Evolutionary conservation across 2,888 invertebrate species (phyloP).

Genomic region (Molorchus minor): DNA sequence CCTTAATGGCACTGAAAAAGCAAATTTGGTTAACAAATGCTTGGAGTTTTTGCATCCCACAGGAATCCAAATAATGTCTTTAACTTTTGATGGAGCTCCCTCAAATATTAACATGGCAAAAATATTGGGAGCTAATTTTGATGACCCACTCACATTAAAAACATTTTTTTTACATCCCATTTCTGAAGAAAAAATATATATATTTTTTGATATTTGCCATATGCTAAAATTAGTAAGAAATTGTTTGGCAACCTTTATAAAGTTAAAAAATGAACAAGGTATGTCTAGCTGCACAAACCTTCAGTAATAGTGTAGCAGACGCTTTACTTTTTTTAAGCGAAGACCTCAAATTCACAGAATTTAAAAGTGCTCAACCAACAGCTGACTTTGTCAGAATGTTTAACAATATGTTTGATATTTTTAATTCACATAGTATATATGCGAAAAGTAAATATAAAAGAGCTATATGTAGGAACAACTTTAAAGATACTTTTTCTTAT

Average conservation of each 20-base stretch:
- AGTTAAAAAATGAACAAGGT: conserved; percentile 31
- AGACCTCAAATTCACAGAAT: conserved; percentile 12
- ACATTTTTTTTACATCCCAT: conserved; percentile 38
- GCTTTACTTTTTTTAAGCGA: conserved; percentile 18
- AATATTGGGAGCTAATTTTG: neutral
- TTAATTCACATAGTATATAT: conserved; percentile 14
- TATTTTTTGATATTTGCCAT: conserved; percentile 44
- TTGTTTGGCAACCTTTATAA: conserved; percentile 33
- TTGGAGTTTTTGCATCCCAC: neutral
- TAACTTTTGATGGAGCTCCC: neutral
- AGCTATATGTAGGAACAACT: conserved; percentile 2
- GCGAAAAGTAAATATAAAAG: conserved; percentile 8
- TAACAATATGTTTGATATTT: conserved; percentile 28
- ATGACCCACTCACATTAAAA: neutral
- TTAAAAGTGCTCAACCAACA: conserved; percentile 18
- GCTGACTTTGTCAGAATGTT: conserved; percentile 20
- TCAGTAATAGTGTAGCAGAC: conserved; percentile 34
- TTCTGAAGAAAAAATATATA: conserved; percentile 29
- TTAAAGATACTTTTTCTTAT: conserved; percentile 1
- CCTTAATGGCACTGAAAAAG: conserved; percentile 18
- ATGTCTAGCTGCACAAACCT: conserved; percentile 38
- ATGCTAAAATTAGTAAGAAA: conserved; percentile 48
- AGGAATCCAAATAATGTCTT: neutral
- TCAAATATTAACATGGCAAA: neutral
- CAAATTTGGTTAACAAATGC: conserved; percentile 21